Evolutionary conservation across 2,888 invertebrate genomes (phyloP), one percentile per base, ranked within the genome.

Genomic region (Noctua janthe): DNA sequence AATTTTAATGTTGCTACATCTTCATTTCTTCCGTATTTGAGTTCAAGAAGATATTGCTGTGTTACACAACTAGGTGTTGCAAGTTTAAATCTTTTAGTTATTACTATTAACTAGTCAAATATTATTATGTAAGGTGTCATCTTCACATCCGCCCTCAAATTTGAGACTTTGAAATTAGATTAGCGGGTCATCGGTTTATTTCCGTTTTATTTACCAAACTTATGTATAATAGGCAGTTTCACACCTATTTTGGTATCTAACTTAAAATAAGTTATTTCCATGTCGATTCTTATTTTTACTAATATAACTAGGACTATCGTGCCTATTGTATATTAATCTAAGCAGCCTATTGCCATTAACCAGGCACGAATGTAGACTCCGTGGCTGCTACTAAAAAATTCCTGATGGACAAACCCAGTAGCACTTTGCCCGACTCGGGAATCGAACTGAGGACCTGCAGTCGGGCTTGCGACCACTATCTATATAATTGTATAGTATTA

Each of bases 1-100:
- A 71, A 81, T 81, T 17, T 82, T 78, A 76, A 87, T 88, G 59
- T 70, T 13, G 51, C 20, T 59, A 13, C 71, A 43, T 82, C 64
- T 67, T 76, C 51, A 54, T 74, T 67, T 73, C 86, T 89, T 89
- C 87, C 88, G 87, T 71, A 49, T 87, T 67, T n/a, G 67, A 62
- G 49, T 70, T 71, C 35, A 78, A 74, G 39, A 67, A 73, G 71
- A 76, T 67, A 71, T 71, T n/a, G 15, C 51, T 74, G 39, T 11
- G 67, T 86, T 84, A 84, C 54, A 75, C 69, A 75, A 87, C 74
- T 51, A 54, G 15, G 62, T 87, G 66, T 79, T 73, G 66, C 54
- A 78, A 87, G 49, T 29, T 74, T 69, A 17, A 29, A n/a, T 51
- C 62, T 56, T 51, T 86, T 39, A 43, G 49, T 72, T 73, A 79